Conservation (phyloP, 92 coral and sea anemone genomes). For the Palythoa grandis region DNA sequence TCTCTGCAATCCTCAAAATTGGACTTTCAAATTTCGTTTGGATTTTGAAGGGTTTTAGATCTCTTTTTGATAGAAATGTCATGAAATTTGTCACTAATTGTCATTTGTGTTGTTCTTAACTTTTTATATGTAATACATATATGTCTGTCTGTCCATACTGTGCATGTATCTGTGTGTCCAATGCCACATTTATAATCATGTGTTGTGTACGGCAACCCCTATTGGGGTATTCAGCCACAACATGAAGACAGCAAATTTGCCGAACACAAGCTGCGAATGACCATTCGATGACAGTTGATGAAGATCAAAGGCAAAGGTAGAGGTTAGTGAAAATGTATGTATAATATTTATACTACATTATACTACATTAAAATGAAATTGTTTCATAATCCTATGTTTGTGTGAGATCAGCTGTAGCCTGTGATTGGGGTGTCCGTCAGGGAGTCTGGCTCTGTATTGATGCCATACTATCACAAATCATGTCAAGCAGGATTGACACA, state of each 20-base stretch:
- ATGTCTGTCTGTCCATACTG: not conserved
- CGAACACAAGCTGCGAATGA: not conserved
- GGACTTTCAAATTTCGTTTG: too few species aligned
- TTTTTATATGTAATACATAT: not conserved
- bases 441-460: not conserved
- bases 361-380: not conserved
- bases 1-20: too few species aligned
- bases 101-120: too few species aligned
- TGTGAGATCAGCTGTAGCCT: not conserved
- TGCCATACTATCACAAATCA: not conserved
- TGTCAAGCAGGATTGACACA: not conserved
- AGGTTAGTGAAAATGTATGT: slow-evolving; percentile 43
- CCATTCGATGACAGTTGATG: not conserved
- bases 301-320: slow-evolving; percentile 47
- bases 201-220: not conserved
- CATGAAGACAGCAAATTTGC: slow-evolving; percentile 14
- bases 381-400: not conserved
- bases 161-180: not conserved
- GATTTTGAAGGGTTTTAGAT: too few species aligned
- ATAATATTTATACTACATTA: not conserved
- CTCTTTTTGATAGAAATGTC: too few species aligned
- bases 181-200: not conserved
- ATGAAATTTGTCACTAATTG: too few species aligned
- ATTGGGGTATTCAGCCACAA: slow-evolving; percentile 25
- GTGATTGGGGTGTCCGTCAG: not conserved